Conservation (phyloP, 2,113 vertebrate species). For the Morone saxatilis region DNA sequence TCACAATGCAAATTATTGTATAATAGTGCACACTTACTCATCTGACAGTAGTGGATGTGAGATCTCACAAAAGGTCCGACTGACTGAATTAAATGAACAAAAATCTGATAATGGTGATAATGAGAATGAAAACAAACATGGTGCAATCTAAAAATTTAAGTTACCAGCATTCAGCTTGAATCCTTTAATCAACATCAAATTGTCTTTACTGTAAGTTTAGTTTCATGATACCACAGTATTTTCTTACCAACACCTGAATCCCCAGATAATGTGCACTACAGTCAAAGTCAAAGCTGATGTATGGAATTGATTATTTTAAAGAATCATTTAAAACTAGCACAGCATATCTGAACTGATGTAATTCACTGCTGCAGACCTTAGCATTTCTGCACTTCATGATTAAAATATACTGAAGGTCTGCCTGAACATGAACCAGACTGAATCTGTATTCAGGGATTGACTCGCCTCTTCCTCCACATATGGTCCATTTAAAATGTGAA, state of each 20-base stretch:
- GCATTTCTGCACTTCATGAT: neutral
- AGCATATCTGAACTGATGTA: neutral
- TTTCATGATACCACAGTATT: neutral
- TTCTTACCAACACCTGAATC: neutral
- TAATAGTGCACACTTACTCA: neutral
- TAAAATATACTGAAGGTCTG: neutral
- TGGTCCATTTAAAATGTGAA: conserved; percentile 4
- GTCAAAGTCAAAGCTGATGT: neutral
- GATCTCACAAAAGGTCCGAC: neutral
- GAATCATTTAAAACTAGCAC: neutral
- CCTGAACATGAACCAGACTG: neutral
- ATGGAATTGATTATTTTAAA: neutral
- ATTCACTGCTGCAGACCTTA: neutral
- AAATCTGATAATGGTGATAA: neutral
- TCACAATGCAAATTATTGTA: neutral
- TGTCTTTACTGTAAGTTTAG: neutral
- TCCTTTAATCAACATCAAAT: neutral
- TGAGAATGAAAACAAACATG: neutral
- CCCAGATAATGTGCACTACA: neutral
- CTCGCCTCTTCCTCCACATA: neutral
- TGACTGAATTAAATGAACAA: neutral
- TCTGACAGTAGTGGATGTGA: neutral
- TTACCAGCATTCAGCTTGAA: neutral
- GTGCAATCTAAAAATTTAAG: neutral
- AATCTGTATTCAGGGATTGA: neutral